Base-by-base conservation (phyloP, 2,888 invertebrate species). In the Trachelus troglodyta region DNA sequence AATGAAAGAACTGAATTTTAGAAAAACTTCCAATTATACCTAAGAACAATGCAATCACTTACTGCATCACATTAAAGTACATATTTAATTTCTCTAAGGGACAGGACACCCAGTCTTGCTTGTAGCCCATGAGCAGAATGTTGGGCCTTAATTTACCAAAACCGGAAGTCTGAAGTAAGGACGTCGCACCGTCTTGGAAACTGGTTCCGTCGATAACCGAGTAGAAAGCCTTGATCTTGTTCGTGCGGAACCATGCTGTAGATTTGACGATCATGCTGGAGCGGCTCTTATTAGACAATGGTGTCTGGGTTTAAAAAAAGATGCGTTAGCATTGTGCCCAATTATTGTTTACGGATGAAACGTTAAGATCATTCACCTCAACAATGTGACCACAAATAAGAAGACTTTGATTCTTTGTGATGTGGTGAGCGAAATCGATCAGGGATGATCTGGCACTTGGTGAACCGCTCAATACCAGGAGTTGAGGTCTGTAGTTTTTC, bases 401-500 rank as follows among this genome's bases (percentile, higher is more conserved):
- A 99, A 94, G 9, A 99, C 93, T 0, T 98, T 97, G 87, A 84
- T 97, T 95, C 91, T 98, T 98, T 23, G 98, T 98, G 83, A 99
- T 96, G 85, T 97, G 94, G 89, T 96, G 95, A 0, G 96, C 98
- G 84, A 99, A 95, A 92, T 99, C 98, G 1, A 99, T 94, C 0
- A 99, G 93, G 0, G 98, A 96, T 1, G 98, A 98, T 40, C 99
- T 93, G 3, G 95, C 93, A 81, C 95, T 95, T 0, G 98, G 98
- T 80, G 95, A 93, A 0, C 98, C 99, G 3, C 96, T 94, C 68
- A 99, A 93, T 68, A 98, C 96, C 85, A 99, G 92, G 80, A 96
- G 93, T 92, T 99, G 98, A 0, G 99, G 99, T 90, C 97, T 95
- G 92, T 98, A 99, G 93, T 99, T 99, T 92, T 99, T 99, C 33